A percentile compares a stretch with the other conserved stretches of the same genome.
Conservation (phyloP, 2,888 invertebrate genomes). For the Drosophila phalerata region DNA sequence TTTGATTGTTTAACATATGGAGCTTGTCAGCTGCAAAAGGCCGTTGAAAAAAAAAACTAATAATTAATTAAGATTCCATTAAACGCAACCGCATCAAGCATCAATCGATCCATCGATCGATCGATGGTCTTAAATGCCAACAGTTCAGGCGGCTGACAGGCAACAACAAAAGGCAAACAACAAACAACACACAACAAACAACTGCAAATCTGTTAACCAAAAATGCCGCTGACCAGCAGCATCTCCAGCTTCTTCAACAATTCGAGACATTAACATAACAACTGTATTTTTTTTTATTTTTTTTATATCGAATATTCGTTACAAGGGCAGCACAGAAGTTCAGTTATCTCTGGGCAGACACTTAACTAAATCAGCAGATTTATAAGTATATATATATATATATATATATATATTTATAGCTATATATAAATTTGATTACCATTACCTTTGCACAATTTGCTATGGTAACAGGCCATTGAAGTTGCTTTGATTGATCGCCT, state of each 20-base stretch:
- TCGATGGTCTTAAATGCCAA: constrained; percentile 71
- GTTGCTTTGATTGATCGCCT: constrained; percentile 68
- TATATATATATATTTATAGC: constrained; percentile 11
- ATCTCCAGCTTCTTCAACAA: constrained; percentile 39
- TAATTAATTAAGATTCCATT: constrained; percentile 79
- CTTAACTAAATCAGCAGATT: constrained; percentile 16
- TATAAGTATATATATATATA: constrained; percentile 11
- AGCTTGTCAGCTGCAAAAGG: constrained; percentile 53
- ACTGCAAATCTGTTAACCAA: constrained; percentile 63
- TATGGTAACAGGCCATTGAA: constrained; percentile 64
- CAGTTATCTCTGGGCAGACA: constrained; percentile 55
- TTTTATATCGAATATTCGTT: constrained; percentile 57
- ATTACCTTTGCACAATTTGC: constrained; percentile 64
- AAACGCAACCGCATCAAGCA: constrained; percentile 46
- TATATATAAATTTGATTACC: constrained; percentile 60
- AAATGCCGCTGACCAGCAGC: constrained; percentile 56
- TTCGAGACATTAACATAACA: constrained; percentile 75
- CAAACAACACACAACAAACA: constrained; percentile 39
- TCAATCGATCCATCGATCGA: constrained; percentile 41
- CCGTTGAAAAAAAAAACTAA: constrained; percentile 52
- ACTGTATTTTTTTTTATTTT: constrained; percentile 13
- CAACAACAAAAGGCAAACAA: constrained; percentile 31
- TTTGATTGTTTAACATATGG: constrained; percentile 43
- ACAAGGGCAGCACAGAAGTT: constrained; percentile 71
- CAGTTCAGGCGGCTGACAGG: constrained; percentile 37